phyloP scores from a whole-genome alignment of 2,888 invertebrate species.

The Eulithis prunata region DNA sequence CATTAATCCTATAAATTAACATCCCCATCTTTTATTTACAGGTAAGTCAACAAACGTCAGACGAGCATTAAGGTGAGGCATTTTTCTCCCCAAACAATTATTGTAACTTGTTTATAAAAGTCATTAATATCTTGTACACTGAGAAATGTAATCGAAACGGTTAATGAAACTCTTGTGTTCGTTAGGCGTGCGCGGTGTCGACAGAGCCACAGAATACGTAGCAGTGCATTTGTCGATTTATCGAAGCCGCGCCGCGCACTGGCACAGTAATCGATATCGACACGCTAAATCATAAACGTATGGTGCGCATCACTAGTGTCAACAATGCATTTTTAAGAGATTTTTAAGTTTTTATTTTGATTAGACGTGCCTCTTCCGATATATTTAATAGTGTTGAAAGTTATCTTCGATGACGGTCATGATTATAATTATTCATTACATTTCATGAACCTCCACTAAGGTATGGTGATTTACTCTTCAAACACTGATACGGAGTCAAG shows the following conservation, averaged over 20 bases:
- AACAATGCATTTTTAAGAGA: conserved; percentile 12
- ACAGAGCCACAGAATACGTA: conserved; percentile 41
- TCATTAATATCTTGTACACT: conserved; percentile 67
- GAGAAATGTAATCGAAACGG: conserved; percentile 65
- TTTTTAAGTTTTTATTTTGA: not conserved
- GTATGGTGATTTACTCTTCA: too few species aligned
- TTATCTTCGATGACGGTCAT: too few species aligned
- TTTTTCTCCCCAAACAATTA: conserved; percentile 58
- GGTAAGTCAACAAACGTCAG: conserved; percentile 51
- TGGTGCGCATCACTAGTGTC: conserved; percentile 55
- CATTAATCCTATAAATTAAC: conserved; percentile 26
- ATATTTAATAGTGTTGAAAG: too few species aligned
- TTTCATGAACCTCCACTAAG: too few species aligned
- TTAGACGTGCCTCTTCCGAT: too few species aligned
- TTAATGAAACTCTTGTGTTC: conserved; percentile 68
- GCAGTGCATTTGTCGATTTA: conserved; percentile 54
- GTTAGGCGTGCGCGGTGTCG: conserved; percentile 61
- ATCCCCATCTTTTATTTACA: conserved; percentile 52
- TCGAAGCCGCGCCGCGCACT: conserved; percentile 54
- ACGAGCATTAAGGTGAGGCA: conserved; percentile 45
- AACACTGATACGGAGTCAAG: too few species aligned
- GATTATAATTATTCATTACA: too few species aligned
- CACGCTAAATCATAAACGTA: conserved; percentile 54
- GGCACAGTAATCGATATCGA: conserved; percentile 72
- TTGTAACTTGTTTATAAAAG: conserved; percentile 68